Conservation (phyloP, 1,140 invertebrate genomes). For the Drosophila trapezifrons region DNA sequence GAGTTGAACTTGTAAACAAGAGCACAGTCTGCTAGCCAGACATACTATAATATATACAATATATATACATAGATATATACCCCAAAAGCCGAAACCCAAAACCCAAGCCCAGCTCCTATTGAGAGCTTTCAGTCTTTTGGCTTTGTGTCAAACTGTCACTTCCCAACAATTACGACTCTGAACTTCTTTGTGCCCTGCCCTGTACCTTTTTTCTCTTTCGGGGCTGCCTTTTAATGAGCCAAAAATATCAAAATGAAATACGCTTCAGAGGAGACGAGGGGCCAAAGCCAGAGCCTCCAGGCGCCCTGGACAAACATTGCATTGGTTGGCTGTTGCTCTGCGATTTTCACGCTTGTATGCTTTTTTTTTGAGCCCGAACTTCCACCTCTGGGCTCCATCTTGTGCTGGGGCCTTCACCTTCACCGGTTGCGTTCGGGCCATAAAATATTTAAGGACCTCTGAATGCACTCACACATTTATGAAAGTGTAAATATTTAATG, state of each 20-base stretch:
- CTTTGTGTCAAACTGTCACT: slow-evolving; percentile 55
- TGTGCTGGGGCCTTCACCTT: slow-evolving; percentile 45
- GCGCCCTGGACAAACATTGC: slow-evolving; percentile 36
- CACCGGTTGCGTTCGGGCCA: slow-evolving; percentile 54
- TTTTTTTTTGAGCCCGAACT: slow-evolving; percentile 36
- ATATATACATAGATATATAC: background rate
- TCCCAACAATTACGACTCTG: slow-evolving; percentile 42
- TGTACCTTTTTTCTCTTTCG: slow-evolving; percentile 31
- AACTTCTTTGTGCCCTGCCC: slow-evolving; percentile 40
- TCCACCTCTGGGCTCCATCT: background rate
- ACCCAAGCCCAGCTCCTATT: slow-evolving; percentile 15
- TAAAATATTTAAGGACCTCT: slow-evolving; percentile 76
- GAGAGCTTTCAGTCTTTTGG: slow-evolving; percentile 40
- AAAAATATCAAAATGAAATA: slow-evolving; percentile 43
- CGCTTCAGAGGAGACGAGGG: background rate
- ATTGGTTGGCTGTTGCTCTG: slow-evolving; percentile 49
- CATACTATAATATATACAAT: background rate
- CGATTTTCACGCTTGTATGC: slow-evolving; percentile 76
- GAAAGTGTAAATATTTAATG: slow-evolving; percentile 82
- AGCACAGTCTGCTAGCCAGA: slow-evolving; percentile 6
- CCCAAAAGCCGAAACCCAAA: slow-evolving; percentile 14
- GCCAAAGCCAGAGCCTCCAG: slow-evolving; percentile 9
- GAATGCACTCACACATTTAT: slow-evolving; percentile 82
- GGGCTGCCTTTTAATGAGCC: slow-evolving; percentile 48
- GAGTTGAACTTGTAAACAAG: slow-evolving; percentile 42